Evolutionary conservation across 2,113 vertebrate species (phyloP).

Genomic region (Tyto alba): DNA sequence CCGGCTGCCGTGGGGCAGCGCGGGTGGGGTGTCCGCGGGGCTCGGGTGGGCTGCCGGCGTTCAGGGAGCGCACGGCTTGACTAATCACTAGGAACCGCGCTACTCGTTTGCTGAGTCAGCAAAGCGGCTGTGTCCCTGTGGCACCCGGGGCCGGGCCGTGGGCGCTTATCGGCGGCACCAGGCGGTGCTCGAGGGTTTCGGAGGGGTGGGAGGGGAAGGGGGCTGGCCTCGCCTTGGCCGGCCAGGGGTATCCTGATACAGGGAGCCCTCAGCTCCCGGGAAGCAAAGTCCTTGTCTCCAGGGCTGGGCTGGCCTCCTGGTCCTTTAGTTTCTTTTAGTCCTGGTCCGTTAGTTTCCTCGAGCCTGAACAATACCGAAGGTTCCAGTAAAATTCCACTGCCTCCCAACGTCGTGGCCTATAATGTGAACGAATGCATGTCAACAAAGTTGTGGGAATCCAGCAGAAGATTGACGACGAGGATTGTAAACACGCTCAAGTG

Average conservation of each 20-base stretch:
- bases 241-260: not conserved
- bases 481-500: too few species aligned
- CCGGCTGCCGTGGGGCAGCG: too few species aligned
- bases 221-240: not conserved
- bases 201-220: not conserved
- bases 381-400: not conserved
- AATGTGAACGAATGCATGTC: not conserved
- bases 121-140: too few species aligned
- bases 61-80: not conserved
- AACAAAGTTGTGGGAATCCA: not conserved
- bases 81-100: fast-evolving
- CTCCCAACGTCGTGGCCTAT: not conserved
- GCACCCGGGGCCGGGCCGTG: not conserved
- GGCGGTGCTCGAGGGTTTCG: not conserved
- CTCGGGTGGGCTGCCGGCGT: too few species aligned
- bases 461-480: too few species aligned
- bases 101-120: too few species aligned
- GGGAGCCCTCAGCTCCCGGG: not conserved
- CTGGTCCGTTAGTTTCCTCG: fast-evolving
- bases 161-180: not conserved
- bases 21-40: not conserved
- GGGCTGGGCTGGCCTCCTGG: not conserved
- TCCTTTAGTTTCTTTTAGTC: too few species aligned
- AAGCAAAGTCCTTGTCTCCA: not conserved
- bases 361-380: not conserved